Evolutionary conservation across 1,140 invertebrate genomes (phyloP), one percentile per base, ranked within the genome.

Genomic region (Drosophila bocki): DNA sequence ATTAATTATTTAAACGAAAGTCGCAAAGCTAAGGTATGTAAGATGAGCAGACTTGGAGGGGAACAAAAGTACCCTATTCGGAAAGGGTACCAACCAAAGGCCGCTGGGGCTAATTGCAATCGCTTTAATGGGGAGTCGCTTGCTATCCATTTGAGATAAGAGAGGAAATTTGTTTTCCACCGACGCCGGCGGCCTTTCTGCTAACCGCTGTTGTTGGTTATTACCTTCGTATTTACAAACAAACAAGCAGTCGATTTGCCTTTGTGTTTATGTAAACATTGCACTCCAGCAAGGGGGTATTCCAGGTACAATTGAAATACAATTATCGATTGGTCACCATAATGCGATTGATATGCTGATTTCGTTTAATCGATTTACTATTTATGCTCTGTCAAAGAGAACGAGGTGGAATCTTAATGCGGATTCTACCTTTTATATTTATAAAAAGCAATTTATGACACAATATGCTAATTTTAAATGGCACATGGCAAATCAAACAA

Each of bases 51-150:
- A 35, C 48, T 56, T 33, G 45, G 15, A 9, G 29, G 19, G 19
- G 44, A 75, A 33, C 42, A 1, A n/a, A 48, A 42, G 51, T 35
- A 58, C 54, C 42, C 63, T 32, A 17, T 35, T 26, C 9, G 6
- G 47, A 41, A 51, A 78, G 64, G 29, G 82, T 69, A 79, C 26
- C 47, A 76, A 62, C 45, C 63, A 62, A 69, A n/a, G 58, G 51
- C 62, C 56, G 41, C 70, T 80, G 60, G 58, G 79, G 76, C 67
- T 83, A 86, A 88, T 83, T 87, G 76, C 84, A 80, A 83, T 80
- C 72, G 76, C 48, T 80, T 87, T 86, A 82, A 86, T 86, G 75
- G 64, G 35, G 51, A 59, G 65, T 42, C 37, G 54, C 32, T 12
- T 13, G 45, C 70, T 56, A 56, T 56, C 53, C 68, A 72, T 74